Base-by-base conservation (phyloP, 2,888 invertebrate species). In the Heterodera filipjevi region DNA sequence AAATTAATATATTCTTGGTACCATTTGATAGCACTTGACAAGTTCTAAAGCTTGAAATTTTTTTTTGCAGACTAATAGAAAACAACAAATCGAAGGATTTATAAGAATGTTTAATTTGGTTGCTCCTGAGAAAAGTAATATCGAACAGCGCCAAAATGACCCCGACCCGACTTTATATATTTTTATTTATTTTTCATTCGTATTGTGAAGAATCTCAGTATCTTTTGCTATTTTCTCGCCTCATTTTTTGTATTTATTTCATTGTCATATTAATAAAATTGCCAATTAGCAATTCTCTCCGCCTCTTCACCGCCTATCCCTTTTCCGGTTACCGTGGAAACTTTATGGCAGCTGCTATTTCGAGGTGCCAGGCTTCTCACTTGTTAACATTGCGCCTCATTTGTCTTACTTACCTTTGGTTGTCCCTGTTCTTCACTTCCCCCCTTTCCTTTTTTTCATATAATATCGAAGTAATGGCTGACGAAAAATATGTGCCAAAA, bases 401-500 rank as follows among this genome's bases (percentile, higher is more conserved):
- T 59, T 27, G n/a, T 59, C 8, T 59, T 39, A 6, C 10, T 2
- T 12, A 39, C 39, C n/a, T n/a, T n/a, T n/a, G n/a, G n/a, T n/a
- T 22, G 27, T 59, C 59, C 27, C 59, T 59, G 22, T 8, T 3
- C 27, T 3, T 0, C 19, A 59, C 10, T 59, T 27, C 12, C n/a
- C 1, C 1, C 59, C 59, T 10, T 1, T 30, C 0, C 8, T 59
- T 8, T 27, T 27, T 27, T 27, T 1, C 22, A 3, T 27, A 8
- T 19, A 16, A 1, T 53, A 22, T 59, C 22, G 0, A 10, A 22
- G 1, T 0, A 27, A 68, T 68, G 44, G 71, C 66, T 32, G 80
- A 78, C 53, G 49, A 79, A 19, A 32, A 79, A 27, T 68, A 68
- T 16, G 75, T 74, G 14, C 78, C 75, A 66, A 84, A 85, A 80